Percentiles rank a stretch among this genome's conserved stretches.
These are phyloP conservation scores for Poeciliopsis turrubarensis DNA, from an alignment of 2,113 vertebrate species.

Conservation along the genomic window DNA sequence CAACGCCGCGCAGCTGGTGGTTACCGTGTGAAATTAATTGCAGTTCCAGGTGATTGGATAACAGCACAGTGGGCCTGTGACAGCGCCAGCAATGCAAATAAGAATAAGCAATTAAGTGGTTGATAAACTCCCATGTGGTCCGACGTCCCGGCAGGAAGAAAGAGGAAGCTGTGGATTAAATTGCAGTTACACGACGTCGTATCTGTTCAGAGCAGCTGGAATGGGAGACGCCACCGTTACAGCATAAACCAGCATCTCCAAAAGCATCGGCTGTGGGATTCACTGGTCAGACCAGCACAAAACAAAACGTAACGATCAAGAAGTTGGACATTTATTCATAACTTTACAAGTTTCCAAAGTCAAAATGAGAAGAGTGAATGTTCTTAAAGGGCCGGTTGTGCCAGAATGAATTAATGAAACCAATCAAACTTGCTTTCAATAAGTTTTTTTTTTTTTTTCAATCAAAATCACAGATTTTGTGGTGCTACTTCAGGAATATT, in stretches of 20 bases:
- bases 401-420: no score
- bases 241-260: background rate
- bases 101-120: constrained; percentile 66
- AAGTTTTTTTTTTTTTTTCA: no score
- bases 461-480: no score
- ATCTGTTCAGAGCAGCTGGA: background rate
- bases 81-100: constrained; percentile 59
- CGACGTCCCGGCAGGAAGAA: constrained; percentile 37
- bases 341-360: no score
- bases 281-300: background rate
- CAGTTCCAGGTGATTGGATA: constrained; percentile 61
- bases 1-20: constrained; percentile 42
- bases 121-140: constrained; percentile 51
- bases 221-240: background rate
- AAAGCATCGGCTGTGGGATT: background rate
- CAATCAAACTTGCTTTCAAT: no score
- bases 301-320: background rate
- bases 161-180: constrained; percentile 1
- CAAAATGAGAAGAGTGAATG: no score
- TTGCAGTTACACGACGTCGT: background rate
- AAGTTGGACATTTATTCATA: background rate
- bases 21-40: constrained; percentile 70
- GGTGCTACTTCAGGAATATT: no score
- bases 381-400: no score
- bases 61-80: constrained; percentile 55